These are phyloP conservation scores for Rhynchopsitta pachyrhyncha DNA, from an alignment of 2,113 vertebrate genomes.

Conservation along the genomic window DNA sequence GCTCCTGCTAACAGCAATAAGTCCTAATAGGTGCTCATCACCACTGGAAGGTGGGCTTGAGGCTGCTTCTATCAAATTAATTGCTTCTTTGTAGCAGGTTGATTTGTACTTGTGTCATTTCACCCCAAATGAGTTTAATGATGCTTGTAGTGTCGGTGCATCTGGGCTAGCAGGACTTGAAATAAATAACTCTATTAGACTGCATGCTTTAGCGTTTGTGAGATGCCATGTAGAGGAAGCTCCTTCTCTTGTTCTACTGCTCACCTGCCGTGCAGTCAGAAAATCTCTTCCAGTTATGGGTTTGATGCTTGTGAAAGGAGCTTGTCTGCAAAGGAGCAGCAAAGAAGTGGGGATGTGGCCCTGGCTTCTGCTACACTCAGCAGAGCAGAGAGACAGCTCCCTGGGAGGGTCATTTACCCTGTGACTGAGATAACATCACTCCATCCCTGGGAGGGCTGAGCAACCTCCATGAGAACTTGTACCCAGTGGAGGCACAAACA, in stretches of 20 bases:
- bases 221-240: not conserved
- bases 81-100: conserved; percentile 15
- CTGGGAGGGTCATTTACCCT: not conserved
- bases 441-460: not conserved
- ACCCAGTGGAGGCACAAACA: not conserved
- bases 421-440: not conserved
- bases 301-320: conserved; percentile 9
- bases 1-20: not conserved
- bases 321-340: not conserved
- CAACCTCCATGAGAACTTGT: not conserved
- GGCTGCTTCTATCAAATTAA: conserved; percentile 17
- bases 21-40: not conserved
- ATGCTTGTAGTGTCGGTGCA: conserved; percentile 2
- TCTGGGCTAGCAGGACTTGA: conserved; percentile 36
- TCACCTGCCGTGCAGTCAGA: not conserved
- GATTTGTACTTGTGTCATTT: conserved; percentile 21
- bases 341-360: conserved; percentile 6
- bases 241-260: conserved; percentile 16
- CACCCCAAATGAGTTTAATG: conserved; percentile 32
- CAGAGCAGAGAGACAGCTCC: not conserved
- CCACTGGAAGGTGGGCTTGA: not conserved
- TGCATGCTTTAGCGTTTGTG: not conserved
- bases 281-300: conserved; percentile 1
- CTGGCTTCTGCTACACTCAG: not conserved
- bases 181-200: conserved; percentile 45